These are phyloP conservation scores for Dryoscopus gambensis DNA, from an alignment of 2,113 vertebrate species.

Conservation along the genomic window DNA sequence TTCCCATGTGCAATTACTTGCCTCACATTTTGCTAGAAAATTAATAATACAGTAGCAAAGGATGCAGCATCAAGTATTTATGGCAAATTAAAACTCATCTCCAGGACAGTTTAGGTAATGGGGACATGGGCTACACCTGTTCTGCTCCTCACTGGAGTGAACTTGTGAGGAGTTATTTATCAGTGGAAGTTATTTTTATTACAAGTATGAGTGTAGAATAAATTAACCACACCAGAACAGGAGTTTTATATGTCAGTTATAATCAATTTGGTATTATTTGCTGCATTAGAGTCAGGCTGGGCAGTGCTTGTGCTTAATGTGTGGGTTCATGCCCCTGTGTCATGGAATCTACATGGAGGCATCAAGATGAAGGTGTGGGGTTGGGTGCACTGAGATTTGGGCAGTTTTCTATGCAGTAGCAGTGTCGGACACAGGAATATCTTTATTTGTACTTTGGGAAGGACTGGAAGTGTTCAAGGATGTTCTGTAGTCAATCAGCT, in stretches of 20 bases:
- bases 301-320: neutral
- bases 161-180: neutral
- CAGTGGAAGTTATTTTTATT: neutral
- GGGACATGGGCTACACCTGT: neutral
- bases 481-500: neutral
- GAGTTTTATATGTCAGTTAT: constrained; percentile 16
- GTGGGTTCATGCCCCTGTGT: neutral
- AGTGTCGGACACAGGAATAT: neutral
- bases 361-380: neutral
- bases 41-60: constrained; percentile 50
- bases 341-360: neutral
- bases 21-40: constrained; percentile 36
- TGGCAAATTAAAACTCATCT: constrained; percentile 52
- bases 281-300: neutral
- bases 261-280: constrained; percentile 10
- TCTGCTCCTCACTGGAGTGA: neutral
- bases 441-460: neutral
- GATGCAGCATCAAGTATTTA: constrained; percentile 55
- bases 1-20: neutral
- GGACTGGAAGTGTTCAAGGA: neutral
- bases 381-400: neutral
- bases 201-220: neutral
- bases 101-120: neutral
- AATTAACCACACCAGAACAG: constrained; percentile 6
- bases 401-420: neutral